Base-by-base conservation (phyloP, 2,888 invertebrate species). In the Lissocephala sabroskyi region DNA sequence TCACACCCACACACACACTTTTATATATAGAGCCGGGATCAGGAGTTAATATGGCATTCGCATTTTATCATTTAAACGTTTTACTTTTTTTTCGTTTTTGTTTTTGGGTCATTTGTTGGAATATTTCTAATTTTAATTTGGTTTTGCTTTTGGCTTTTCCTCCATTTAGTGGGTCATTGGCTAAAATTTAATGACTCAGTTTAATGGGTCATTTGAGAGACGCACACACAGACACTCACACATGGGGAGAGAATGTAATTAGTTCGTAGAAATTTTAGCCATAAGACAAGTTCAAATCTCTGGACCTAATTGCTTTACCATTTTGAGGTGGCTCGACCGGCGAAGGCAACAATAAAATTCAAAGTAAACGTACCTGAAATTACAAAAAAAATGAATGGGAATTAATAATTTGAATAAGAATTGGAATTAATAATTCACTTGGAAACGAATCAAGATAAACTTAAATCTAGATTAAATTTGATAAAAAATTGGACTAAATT, bases 191-290 rank as follows among this genome's bases (percentile, higher is more conserved):
- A 68, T 68, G 66, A 52, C 66, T 57, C 49, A 55, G 49, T 70
- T 66, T 74, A 68, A 68, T 68, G 75, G 66, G 75, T 61, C 68
- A 62, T 74, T 74, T 55, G 62, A 70, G 64, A 61, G 63, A 43
- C 16, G 45, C 13, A 44, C 14, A 35, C 29, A 49, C 23, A 49
- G 29, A 40, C n/a, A 39, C 35, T 17, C 37, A 28, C 16, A 41
- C 19, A 39, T 11, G 23, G 41, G 40, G 45, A 37, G 52, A 45
- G 46, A 49, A 52, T 37, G 44, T 59, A 62, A 62, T 62, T 62
- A 59, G 56, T 48, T 23, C 7, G 3, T 23, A 23, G 4, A 3
- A 23, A 23, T 23, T 23, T 23, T 23, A 3, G 23, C 23, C 3
- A 23, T 23, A 3, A 5, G 23, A 23, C 23, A 3, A 23, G 4